Base-by-base conservation (phyloP, 2,888 invertebrate genomes). In the Choreutis nemorana region DNA sequence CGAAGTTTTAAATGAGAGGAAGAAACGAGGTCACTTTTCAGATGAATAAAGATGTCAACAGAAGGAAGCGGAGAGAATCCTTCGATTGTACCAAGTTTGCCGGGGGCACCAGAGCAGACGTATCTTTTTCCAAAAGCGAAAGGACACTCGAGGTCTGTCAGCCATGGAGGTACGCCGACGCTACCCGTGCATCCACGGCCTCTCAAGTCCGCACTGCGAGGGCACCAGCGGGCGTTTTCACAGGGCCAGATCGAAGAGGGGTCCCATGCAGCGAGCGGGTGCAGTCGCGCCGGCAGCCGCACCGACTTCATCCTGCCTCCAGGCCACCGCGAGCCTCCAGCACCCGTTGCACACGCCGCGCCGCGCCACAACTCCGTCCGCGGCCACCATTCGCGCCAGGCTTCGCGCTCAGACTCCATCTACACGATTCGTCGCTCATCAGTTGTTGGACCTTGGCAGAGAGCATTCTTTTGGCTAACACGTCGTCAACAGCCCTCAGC, bases 231-330 rank as follows among this genome's bases (percentile, higher is more conserved):
- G 34, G 93, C 93, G 28, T 86, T 91, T 48, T 92, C 92, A 4
- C 93, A 94, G 50, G 93, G 93, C 1, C 91, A 92, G 67, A 91
- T 93, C 37, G 85, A 86, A 32, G 89, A 89, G 43, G 79, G 81
- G 59, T 37, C 73, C 55, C 23, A 57, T 51, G 31, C 60, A 56
- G 38, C 51, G 62, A 9, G 23, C 5, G 89, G 90, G 1, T 91
- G 92, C 77, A 89, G 86, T 58, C 84, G 93, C 26, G 87, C 90
- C 14, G 89, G 89, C 34, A 92, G 92, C 37, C 90, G 89, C 57
- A 94, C 94, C 1, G 94, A 94, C 55, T 94, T 94, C 54, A 93
- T 92, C 42, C 75, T 94, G 35, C 94, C 94, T 1, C 90, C 91
- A 0, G 91, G 91, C 0, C 91, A 94, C 61, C 86, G 91, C 42